Evolutionary conservation across 2,797 vertebrate species (phyloP).

Genomic region (Trachops cirrhosus): DNA sequence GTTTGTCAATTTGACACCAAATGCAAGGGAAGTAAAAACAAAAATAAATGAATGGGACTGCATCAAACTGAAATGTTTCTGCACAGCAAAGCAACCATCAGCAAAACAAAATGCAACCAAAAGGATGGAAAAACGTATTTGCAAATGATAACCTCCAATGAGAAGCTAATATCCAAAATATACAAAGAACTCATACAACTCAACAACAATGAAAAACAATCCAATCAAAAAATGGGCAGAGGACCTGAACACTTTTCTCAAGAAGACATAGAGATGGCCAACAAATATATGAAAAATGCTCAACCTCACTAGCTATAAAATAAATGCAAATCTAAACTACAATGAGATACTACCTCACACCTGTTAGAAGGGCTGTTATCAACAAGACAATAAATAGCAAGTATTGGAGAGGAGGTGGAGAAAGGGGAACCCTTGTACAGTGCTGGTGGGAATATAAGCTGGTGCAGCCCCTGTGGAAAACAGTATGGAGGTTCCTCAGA

Average conservation of each 20-base stretch:
- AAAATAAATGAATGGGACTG: not conserved
- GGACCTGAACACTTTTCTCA: not conserved
- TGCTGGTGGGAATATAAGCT: not conserved
- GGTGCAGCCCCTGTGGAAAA: not conserved
- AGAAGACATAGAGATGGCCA: not conserved
- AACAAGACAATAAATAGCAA: not conserved
- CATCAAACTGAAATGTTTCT: not conserved
- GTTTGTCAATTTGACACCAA: not conserved
- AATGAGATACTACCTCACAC: not conserved
- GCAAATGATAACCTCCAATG: not conserved
- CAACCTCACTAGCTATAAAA: not conserved
- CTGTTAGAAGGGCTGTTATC: not conserved
- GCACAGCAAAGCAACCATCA: not conserved
- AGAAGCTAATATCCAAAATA: too few species aligned
- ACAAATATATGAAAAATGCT: not conserved
- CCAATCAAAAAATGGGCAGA: not conserved
- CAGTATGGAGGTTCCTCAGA: not conserved
- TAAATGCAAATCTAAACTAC: not conserved
- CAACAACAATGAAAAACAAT: not conserved
- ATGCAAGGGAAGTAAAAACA: not conserved
- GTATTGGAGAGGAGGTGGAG: not conserved
- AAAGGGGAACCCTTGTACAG: not conserved
- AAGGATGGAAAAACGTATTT: not conserved
- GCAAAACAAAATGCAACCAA: not conserved
- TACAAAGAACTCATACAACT: not conserved